Evolutionary conservation across 64 coral and sea anemone species (phyloP), one percentile per base, ranked within the genome.

Genomic region (Porites lutea): DNA sequence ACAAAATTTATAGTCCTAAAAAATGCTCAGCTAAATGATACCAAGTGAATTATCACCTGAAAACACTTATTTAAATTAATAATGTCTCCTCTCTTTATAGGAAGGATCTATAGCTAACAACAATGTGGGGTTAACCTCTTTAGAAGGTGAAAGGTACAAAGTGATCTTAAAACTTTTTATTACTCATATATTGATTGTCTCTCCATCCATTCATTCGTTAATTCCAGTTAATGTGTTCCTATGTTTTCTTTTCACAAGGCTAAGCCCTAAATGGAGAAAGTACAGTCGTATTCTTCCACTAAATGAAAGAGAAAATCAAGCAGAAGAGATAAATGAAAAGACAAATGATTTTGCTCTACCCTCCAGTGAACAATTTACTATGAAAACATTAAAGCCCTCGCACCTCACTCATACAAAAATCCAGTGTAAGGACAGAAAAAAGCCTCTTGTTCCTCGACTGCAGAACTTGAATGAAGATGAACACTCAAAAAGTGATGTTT

Each of bases 251-350:
- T 51, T 84, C n/a, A 3, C 58, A 44, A 82, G 79, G 59, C 59
- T 59, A 43, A 82, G 61, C 47, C 19, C 45, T n/a, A 84, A 84
- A 52, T 20, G 69, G 46, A 50, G 81, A 51, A 84, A 68, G 63
- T 68, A 23, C 48, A 67, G 47, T 45, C 13, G 5, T 16, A 63
- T 8, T 18, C 57, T 63, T 52, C 81, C 27, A 11, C 18, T 6
- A 43, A 45, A 37, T 69, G 81, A 84, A 5, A 50, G 5, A 3
- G 16, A 67, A 0, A 19, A 51, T 48, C 61, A 66, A 20, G 44
- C 44, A 23, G 46, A 16, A 18, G 48, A 79, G 20, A 20, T 14
- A 3, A 46, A 83, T 7, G 2, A 13, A 1, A 84, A 84, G 63
- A 43, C 67, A 52, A 84, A 47, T 12, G 7, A 37, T 37, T 37